Percentiles rank a stretch among this genome's conserved stretches.
Conservation (phyloP, 2,797 vertebrate species). For the Gymnoscopelus braueri region DNA sequence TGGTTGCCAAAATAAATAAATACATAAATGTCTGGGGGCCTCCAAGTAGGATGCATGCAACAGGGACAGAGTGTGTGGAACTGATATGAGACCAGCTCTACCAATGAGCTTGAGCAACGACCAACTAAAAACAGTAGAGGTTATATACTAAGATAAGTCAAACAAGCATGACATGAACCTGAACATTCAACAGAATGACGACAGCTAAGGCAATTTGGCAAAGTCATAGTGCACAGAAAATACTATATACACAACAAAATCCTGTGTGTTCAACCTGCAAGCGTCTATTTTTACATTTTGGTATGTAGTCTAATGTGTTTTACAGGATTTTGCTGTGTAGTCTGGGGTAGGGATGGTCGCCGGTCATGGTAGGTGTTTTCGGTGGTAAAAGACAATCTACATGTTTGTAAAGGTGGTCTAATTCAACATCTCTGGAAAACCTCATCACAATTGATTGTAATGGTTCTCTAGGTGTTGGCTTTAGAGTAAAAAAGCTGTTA, state of each 20-base stretch:
- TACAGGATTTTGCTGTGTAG: too few relatives aligned
- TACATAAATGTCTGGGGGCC: constrained; percentile 39
- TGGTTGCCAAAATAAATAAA: constrained; percentile 25
- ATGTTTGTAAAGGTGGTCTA: constrained; percentile 5
- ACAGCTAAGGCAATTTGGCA: constrained; percentile 67
- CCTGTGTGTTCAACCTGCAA: neutral
- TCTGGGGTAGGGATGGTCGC: constrained; percentile 5
- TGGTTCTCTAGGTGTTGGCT: constrained; percentile 3
- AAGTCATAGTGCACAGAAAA: constrained; percentile 48
- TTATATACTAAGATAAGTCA: constrained; percentile 41
- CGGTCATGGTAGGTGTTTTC: neutral
- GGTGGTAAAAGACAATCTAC: constrained; percentile 1
- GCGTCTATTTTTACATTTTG: too few relatives aligned
- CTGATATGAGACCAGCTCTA: neutral
- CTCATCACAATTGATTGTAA: constrained; percentile 1
- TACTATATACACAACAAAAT: neutral
- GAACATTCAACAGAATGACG: constrained; percentile 49
- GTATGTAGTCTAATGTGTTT: too few relatives aligned
- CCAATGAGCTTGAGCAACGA: too few relatives aligned
- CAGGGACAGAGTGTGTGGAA: constrained; percentile 31
- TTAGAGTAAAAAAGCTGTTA: constrained; percentile 9
- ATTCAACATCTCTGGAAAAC: constrained; percentile 1
- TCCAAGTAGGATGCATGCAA: constrained; percentile 73
- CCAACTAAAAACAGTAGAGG: constrained; percentile 8
- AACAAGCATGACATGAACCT: constrained; percentile 64